phyloP scores from a whole-genome alignment of 2,888 invertebrate genomes.

The Drosophila anomelani region DNA sequence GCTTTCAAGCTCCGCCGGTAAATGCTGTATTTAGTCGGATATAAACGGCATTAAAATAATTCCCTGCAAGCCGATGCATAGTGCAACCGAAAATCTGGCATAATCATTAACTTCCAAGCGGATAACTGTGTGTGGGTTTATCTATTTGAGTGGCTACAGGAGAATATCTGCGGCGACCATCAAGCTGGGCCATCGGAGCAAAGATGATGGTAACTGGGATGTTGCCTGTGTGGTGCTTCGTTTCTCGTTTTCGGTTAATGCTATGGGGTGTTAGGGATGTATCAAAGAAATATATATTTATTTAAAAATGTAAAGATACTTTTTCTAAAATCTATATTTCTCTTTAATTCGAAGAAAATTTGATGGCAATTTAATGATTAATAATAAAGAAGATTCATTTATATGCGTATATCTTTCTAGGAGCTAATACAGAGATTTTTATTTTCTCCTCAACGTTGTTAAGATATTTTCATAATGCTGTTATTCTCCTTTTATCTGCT shows the following conservation, averaged over 20 bases:
- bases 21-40: slow-evolving; percentile 15
- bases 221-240: neutral
- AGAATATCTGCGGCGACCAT: slow-evolving; percentile 39
- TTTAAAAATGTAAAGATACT: neutral
- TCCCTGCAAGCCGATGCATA: slow-evolving; percentile 3
- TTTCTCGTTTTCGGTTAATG: slow-evolving; percentile 33
- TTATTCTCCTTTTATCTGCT: neutral
- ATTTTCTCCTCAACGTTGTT: neutral
- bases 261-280: neutral
- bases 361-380: too few relatives aligned
- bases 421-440: too few relatives aligned
- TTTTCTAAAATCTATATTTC: neutral
- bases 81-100: slow-evolving; percentile 40
- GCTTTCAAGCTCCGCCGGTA: slow-evolving; percentile 3
- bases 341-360: neutral
- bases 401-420: too few relatives aligned
- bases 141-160: slow-evolving; percentile 19
- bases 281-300: neutral
- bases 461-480: too few relatives aligned
- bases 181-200: slow-evolving; percentile 21
- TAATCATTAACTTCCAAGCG: slow-evolving; percentile 54
- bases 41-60: slow-evolving; percentile 35
- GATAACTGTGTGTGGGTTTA: slow-evolving; percentile 18
- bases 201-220: slow-evolving; percentile 48
- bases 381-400: too few relatives aligned